Evolutionary conservation across 2,797 vertebrate genomes (phyloP), one percentile per base, ranked within the genome.

Genomic region (Poeciliopsis presidionis): DNA sequence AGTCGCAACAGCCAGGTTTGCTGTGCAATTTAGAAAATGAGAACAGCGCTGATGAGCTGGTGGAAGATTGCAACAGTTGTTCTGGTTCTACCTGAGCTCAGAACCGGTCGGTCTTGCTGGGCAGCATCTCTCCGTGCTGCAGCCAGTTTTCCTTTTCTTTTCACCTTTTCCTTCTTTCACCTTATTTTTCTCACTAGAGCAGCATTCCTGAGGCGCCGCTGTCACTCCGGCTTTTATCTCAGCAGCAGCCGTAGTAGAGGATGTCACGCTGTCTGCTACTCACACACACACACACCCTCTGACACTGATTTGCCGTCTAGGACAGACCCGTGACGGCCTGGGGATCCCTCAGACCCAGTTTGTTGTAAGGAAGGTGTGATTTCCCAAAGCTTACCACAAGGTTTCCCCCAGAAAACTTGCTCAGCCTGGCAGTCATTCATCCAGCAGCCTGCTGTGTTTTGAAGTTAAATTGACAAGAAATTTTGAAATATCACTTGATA

Each of bases 91-190:
- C 86, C 41, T 1, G 86, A 84, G 72, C 76, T 74, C n/a, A 14
- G 61, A 84, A 94, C 91, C 82, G 74, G 92, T 88, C 77, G 0
- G 72, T 87, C 93, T 72, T 25, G 93, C 82, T n/a, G 18, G 77
- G 73, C 92, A 7, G 70, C 88, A 36, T 91, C 78, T 80, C 78
- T 83, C 39, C 55, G 20, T 73, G 82, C 77, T 80, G 11, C 2
- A 1, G n/a, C 67, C 71, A 82, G 73, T 39, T 74, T 53, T 53
- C 18, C 33, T 39, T 72, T 7, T 43, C 14, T 73, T 73, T 39
- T 55, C 73, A n/a, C 55, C 28, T 46, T 86, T 75, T 75, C 59
- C 28, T 28, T n/a, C n/a, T n/a, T n/a, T n/a, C n/a, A n/a, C n/a
- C n/a, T n/a, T n/a, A n/a, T n/a, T n/a, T 61, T 41, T 77, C 71